phyloP scores from a whole-genome alignment of 1,140 invertebrate genomes.

The Lasioglossum albipes region DNA sequence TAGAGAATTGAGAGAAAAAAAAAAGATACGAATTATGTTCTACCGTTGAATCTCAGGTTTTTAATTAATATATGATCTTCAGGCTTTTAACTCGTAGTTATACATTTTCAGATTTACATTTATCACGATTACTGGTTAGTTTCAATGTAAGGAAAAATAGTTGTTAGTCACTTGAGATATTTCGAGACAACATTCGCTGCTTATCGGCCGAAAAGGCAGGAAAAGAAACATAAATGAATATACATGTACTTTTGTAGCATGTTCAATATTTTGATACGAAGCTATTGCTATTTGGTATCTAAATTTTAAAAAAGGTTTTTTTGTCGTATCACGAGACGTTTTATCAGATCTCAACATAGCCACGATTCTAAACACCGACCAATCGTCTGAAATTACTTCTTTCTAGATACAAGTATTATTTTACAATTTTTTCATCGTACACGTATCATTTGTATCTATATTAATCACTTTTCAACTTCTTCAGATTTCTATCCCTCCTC shows the following conservation, averaged over 20 bases:
- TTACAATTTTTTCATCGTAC: conserved; percentile 34
- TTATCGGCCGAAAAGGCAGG: neutral
- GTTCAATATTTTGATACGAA: conserved; percentile 38
- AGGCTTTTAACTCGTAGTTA: conserved; percentile 40
- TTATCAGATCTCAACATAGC: conserved; percentile 3
- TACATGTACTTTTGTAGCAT: conserved; percentile 32
- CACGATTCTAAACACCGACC: conserved; percentile 23
- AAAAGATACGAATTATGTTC: conserved; percentile 34
- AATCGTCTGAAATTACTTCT: conserved; percentile 41
- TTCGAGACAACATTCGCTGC: conserved; percentile 1
- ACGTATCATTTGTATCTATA: conserved; percentile 43
- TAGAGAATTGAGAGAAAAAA: conserved; percentile 42
- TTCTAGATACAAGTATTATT: conserved; percentile 45
- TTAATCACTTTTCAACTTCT: conserved; percentile 34
- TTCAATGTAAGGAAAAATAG: conserved; percentile 23
- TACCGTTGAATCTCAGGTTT: conserved; percentile 64
- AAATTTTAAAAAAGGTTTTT: conserved; percentile 37
- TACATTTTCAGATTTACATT: conserved; percentile 32
- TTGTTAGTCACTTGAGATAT: conserved; percentile 16
- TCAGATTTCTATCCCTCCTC: conserved; percentile 33
- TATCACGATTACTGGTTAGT: conserved; percentile 15
- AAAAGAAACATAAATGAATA: conserved; percentile 35
- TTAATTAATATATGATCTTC: conserved; percentile 56
- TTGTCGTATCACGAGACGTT: conserved; percentile 10
- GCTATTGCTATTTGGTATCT: conserved; percentile 11